Conservation (phyloP, 1,140 invertebrate genomes). For the Pinna nobilis region DNA sequence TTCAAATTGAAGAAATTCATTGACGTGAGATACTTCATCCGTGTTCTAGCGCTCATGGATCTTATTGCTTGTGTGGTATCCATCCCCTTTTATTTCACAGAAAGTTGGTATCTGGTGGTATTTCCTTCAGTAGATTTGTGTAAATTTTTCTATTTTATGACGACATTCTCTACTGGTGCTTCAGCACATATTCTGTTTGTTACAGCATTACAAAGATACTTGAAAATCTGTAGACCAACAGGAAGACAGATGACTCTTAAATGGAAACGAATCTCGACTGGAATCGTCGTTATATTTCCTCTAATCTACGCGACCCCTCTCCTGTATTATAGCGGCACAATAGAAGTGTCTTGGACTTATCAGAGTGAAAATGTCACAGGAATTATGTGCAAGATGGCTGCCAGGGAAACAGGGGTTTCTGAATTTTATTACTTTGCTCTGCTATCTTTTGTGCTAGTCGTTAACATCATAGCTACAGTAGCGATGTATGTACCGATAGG, state of each 20-base stretch:
- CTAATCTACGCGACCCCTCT: neutral
- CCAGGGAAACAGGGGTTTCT: neutral
- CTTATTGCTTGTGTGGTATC: neutral
- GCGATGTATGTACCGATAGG: slow-evolving; percentile 7
- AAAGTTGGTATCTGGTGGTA: neutral
- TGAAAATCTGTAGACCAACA: slow-evolving; percentile 5
- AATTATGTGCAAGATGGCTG: neutral
- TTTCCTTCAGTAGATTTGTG: slow-evolving; percentile 7
- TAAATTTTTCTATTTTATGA: neutral
- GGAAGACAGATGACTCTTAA: slow-evolving; percentile 7
- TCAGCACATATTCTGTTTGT: slow-evolving; percentile 5
- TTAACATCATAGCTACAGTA: neutral
- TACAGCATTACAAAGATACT: neutral
- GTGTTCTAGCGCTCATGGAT: slow-evolving; percentile 3
- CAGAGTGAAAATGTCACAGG: neutral
- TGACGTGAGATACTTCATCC: slow-evolving; percentile 4
- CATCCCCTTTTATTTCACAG: neutral
- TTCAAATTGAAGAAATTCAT: neutral
- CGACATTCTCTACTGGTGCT: neutral
- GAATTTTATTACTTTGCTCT: neutral
- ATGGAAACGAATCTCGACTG: neutral
- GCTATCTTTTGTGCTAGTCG: neutral
- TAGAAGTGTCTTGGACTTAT: neutral
- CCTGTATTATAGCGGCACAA: neutral
- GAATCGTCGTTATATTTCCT: neutral